A percentile compares a stretch with the other conserved stretches of the same genome.
Conservation (phyloP, 2,888 invertebrate species). For the Lasiommata megera region DNA sequence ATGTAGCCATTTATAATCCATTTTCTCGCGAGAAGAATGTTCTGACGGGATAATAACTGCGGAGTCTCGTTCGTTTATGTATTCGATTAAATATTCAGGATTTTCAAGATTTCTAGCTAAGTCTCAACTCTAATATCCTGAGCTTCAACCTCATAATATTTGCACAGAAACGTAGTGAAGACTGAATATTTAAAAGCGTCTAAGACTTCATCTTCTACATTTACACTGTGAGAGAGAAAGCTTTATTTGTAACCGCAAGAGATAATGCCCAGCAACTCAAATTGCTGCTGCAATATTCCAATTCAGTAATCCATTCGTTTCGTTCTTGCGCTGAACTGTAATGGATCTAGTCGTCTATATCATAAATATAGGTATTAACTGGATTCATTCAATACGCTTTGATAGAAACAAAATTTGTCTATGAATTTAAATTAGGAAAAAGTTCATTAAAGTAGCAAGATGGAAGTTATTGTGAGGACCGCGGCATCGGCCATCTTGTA, state of each 20-base stretch:
- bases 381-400: background rate
- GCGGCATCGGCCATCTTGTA: no score
- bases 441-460: no score
- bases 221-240: background rate
- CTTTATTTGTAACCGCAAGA: background rate
- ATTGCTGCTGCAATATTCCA: no score
- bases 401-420: background rate
- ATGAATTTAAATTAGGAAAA: no score
- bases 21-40: background rate
- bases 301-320: background rate
- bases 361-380: background rate
- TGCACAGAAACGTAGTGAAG: background rate
- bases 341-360: background rate
- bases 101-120: background rate
- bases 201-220: background rate
- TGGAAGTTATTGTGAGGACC: no score
- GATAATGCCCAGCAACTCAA: background rate
- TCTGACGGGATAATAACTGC: background rate
- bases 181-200: background rate
- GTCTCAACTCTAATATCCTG: background rate
- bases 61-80: background rate
- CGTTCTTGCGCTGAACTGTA: background rate
- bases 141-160: background rate
- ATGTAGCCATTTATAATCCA: no score
- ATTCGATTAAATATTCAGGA: background rate